Evolutionary conservation across 2,113 vertebrate genomes (phyloP).

Genomic region (Madoqua kirkii): DNA sequence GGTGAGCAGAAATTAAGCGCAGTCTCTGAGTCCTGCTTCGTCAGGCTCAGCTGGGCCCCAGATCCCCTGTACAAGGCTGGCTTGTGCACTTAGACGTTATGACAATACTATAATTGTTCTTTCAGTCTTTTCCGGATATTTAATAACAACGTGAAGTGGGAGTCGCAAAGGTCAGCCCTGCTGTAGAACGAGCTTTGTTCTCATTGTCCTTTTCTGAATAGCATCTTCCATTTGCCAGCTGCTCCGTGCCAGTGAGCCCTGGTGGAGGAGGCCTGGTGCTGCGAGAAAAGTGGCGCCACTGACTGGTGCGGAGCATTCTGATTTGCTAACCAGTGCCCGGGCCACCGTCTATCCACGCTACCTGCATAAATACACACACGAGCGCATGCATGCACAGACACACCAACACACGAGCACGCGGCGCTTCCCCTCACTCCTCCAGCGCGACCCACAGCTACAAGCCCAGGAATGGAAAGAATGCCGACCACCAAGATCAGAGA

Average conservation of each 20-base stretch:
- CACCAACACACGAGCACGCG: background rate
- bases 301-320: background rate
- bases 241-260: background rate
- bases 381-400: background rate
- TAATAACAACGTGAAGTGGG: constrained; percentile 60
- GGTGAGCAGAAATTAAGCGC: constrained; percentile 36
- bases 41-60: background rate
- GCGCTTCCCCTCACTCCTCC: background rate
- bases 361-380: background rate
- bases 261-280: background rate
- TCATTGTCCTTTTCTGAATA: constrained; percentile 61
- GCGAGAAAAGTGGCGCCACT: background rate
- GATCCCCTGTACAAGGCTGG: background rate
- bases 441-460: background rate
- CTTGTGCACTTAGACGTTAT: constrained; percentile 8
- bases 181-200: constrained; percentile 36
- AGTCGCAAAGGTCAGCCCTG: constrained; percentile 36
- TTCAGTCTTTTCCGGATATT: constrained; percentile 63
- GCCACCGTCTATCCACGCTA: background rate
- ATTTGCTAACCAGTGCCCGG: background rate
- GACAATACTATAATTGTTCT: constrained; percentile 67
- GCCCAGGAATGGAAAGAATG: background rate
- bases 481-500: background rate
- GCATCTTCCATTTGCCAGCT: constrained; percentile 30
- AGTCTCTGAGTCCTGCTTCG: background rate